Evolutionary conservation across 2,888 invertebrate species (phyloP).

Genomic region (Phorcus lineatus): DNA sequence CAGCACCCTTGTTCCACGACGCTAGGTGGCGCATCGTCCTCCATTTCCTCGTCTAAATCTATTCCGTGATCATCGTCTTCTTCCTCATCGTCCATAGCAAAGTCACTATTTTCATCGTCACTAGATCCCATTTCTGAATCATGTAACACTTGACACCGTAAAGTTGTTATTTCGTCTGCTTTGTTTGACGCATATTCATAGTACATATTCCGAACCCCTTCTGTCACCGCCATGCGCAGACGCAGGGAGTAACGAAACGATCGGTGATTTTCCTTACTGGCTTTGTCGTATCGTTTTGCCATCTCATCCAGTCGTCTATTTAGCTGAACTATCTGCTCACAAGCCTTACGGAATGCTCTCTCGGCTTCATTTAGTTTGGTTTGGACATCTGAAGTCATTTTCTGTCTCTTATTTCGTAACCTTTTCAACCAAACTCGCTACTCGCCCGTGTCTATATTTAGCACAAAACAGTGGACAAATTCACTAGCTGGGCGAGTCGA

Average conservation of each 20-base stretch:
- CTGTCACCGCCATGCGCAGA: constrained; percentile 56
- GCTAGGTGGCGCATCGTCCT: constrained; percentile 19
- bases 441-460: not conserved
- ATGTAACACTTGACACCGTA: constrained; percentile 42
- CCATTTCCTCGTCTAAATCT: constrained; percentile 25
- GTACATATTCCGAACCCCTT: constrained; percentile 63
- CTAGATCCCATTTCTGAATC: constrained; percentile 33
- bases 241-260: constrained; percentile 59
- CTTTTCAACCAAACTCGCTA: not conserved
- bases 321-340: constrained; percentile 55
- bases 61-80: constrained; percentile 30
- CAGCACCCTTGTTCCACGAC: not conserved
- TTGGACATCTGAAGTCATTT: constrained; percentile 30
- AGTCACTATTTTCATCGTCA: constrained; percentile 32
- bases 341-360: constrained; percentile 49
- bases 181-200: constrained; percentile 56
- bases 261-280: constrained; percentile 52
- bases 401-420: not conserved
- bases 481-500: not conserved
- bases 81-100: constrained; percentile 25
- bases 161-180: constrained; percentile 52
- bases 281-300: constrained; percentile 55
- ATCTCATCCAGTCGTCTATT: constrained; percentile 52
- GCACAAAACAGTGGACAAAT: not conserved
- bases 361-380: constrained; percentile 45